Evolutionary conservation across 2,113 vertebrate genomes (phyloP).

Genomic region (Gulo gulo): DNA sequence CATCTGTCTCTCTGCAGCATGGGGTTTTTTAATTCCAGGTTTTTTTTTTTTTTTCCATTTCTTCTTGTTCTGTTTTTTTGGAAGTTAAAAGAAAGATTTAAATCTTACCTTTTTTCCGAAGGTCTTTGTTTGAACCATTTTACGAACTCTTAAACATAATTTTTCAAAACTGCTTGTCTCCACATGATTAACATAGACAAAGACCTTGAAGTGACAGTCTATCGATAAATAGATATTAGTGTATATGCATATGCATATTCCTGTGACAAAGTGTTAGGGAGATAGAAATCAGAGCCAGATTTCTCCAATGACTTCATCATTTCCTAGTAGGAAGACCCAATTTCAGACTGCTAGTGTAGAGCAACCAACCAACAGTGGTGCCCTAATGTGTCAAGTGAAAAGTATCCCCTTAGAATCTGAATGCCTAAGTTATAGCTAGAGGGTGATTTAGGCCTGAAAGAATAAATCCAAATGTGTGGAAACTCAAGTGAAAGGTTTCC

Average conservation of each 20-base stretch:
- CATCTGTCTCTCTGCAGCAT: slow-evolving; percentile 71
- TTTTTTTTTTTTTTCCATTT: background rate
- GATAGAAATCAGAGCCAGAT: background rate
- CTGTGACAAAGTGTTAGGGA: background rate
- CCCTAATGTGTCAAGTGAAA: background rate
- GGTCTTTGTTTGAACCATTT: background rate
- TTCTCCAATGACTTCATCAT: background rate
- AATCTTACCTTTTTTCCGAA: background rate
- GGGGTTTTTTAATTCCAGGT: slow-evolving; percentile 53
- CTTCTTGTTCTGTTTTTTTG: slow-evolving; percentile 12
- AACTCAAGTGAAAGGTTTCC: background rate
- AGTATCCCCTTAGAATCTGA: background rate
- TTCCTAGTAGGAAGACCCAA: background rate
- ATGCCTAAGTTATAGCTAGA: background rate
- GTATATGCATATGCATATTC: background rate
- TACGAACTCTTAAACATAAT: background rate
- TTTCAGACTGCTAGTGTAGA: background rate
- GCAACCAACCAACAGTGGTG: background rate
- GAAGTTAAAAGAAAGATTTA: slow-evolving; percentile 7
- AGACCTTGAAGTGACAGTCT: background rate
- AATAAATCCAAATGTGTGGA: background rate
- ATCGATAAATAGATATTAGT: background rate
- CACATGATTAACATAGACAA: background rate
- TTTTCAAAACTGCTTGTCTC: background rate
- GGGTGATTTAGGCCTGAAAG: background rate